Conservation (phyloP, 2,797 vertebrate genomes). For the Sebastiscus tertius region DNA sequence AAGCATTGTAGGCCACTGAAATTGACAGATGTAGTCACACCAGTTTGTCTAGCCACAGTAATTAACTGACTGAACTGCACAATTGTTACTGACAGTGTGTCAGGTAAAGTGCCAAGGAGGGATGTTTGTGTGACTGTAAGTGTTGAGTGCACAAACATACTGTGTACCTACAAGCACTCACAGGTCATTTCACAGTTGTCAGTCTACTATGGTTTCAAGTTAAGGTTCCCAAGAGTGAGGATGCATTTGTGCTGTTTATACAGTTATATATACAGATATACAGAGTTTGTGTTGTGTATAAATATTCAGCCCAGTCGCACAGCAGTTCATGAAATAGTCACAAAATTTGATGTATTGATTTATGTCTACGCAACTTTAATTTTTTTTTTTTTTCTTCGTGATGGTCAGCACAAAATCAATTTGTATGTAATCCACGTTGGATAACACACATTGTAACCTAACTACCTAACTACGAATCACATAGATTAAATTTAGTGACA, state of each 20-base stretch:
- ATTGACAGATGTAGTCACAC: slow-evolving; percentile 54
- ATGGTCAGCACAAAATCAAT: too few relatives aligned
- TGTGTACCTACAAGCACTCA: not conserved
- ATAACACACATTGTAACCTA: too few relatives aligned
- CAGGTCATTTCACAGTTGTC: not conserved
- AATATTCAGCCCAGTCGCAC: not conserved
- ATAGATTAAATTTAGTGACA: too few relatives aligned
- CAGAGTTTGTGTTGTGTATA: not conserved
- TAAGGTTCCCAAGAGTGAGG: not conserved
- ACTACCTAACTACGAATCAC: too few relatives aligned
- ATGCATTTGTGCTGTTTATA: not conserved
- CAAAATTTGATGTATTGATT: too few relatives aligned
- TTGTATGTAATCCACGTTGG: too few relatives aligned
- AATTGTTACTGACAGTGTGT: slow-evolving; percentile 13
- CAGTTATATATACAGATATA: too few relatives aligned
- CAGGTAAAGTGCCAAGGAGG: slow-evolving; percentile 2
- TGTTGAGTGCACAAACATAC: not conserved
- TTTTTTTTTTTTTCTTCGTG: too few relatives aligned
- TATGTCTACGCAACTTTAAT: too few relatives aligned
- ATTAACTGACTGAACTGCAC: slow-evolving; percentile 38
- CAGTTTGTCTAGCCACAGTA: slow-evolving; percentile 47
- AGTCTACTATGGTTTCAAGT: not conserved
- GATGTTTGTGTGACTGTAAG: not conserved
- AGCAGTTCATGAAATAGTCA: too few relatives aligned
- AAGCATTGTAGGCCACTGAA: not conserved